Evolutionary conservation across 1,140 invertebrate genomes (phyloP).

Genomic region (Aplysia californica): DNA sequence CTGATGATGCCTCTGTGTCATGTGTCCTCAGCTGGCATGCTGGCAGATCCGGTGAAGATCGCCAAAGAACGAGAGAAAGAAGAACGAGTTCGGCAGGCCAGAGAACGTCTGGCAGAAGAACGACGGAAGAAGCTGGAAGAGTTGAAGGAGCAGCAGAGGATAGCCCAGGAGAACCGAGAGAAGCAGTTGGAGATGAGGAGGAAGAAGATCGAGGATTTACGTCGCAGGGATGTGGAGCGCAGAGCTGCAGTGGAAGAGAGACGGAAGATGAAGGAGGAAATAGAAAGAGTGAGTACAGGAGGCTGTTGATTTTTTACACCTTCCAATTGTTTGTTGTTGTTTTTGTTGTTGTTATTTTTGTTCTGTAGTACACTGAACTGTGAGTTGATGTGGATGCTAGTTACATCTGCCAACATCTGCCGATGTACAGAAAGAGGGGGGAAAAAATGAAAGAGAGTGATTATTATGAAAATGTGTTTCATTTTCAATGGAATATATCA

Average conservation of each 20-base stretch:
- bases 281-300: slow-evolving; percentile 48
- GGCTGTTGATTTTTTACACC: not conserved
- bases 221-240: slow-evolving; percentile 54
- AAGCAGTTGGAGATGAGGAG: slow-evolving; percentile 56
- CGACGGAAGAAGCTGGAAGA: slow-evolving; percentile 58
- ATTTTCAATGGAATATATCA: too few relatives aligned
- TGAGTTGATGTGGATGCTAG: too few relatives aligned
- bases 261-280: slow-evolving; percentile 48
- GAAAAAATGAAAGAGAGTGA: too few relatives aligned
- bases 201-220: slow-evolving; percentile 60
- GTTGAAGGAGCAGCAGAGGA: slow-evolving; percentile 55
- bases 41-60: slow-evolving; percentile 47
- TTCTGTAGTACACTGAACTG: too few relatives aligned
- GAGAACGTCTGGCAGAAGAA: slow-evolving; percentile 55
- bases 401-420: too few relatives aligned
- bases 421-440: too few relatives aligned
- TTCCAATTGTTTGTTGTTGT: not conserved
- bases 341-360: not conserved
- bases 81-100: slow-evolving; percentile 49
- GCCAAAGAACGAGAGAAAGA: slow-evolving; percentile 59
- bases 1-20: not conserved
- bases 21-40: slow-evolving; percentile 18
- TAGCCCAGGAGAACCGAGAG: slow-evolving; percentile 60
- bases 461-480: too few relatives aligned
- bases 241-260: slow-evolving; percentile 57